These are phyloP conservation scores for Spinus olivaceus DNA, from an alignment of 2,797 vertebrate genomes.

Conservation along the genomic window DNA sequence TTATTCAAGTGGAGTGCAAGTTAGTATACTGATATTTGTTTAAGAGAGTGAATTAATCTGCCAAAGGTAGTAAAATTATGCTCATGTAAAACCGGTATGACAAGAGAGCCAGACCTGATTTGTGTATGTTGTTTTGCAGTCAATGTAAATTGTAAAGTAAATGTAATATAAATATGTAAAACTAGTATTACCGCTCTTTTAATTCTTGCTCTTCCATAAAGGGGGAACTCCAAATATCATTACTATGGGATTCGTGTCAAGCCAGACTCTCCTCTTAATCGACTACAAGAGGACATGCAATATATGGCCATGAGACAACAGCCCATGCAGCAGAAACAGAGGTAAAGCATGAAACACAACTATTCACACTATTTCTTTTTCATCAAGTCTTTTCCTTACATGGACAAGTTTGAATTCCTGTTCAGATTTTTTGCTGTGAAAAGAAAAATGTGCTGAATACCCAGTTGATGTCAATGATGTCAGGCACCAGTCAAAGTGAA, in stretches of 20 bases:
- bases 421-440: not conserved
- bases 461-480: not conserved
- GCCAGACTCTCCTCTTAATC: constrained; percentile 83
- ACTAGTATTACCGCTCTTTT: not conserved
- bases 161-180: not conserved
- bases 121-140: not conserved
- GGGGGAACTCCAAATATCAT: constrained; percentile 84
- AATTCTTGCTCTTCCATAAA: constrained; percentile 56
- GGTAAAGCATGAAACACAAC: constrained; percentile 52
- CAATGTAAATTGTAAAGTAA: not conserved
- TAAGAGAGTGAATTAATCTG: not conserved
- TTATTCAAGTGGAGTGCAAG: not conserved
- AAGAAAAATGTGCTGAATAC: not conserved
- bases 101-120: not conserved
- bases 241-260: constrained; percentile 85
- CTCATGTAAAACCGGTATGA: not conserved
- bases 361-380: not conserved
- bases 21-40: not conserved
- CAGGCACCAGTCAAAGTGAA: not conserved
- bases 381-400: not conserved
- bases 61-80: not conserved
- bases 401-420: not conserved
- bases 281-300: constrained; percentile 85
- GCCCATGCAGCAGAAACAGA: constrained; percentile 85
- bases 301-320: constrained; percentile 85